Conservation (phyloP, 1,140 invertebrate genomes). For the Bombus polaris region DNA sequence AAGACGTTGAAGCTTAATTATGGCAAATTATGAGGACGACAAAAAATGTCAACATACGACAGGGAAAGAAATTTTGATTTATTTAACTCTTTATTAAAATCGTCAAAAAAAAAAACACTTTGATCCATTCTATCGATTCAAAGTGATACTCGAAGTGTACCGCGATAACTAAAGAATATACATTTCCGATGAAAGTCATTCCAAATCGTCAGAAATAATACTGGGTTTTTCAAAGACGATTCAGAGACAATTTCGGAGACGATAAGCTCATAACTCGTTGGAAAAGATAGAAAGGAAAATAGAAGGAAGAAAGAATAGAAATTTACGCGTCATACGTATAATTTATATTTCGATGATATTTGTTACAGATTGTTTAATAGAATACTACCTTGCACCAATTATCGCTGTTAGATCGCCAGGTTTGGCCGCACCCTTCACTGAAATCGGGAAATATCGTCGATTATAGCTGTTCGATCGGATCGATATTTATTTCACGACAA, state of each 20-base stretch:
- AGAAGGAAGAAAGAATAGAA: not conserved
- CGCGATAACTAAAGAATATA: no score
- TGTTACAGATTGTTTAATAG: no score
- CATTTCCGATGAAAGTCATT: no score
- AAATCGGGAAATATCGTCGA: conserved; percentile 56
- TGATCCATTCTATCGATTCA: no score
- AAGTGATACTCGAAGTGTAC: no score
- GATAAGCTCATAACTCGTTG: not conserved
- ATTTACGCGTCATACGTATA: not conserved
- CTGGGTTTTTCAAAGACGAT: no score
- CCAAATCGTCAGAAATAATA: no score
- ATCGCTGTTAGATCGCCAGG: conserved; percentile 93
- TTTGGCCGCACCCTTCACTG: conserved; percentile 89
- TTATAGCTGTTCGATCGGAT: not conserved
- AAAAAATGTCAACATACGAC: no score
- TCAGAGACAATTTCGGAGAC: no score
- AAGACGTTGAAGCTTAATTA: no score
- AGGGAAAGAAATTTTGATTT: no score
- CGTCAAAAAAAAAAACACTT: not conserved
- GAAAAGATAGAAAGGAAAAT: not conserved
- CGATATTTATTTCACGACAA: not conserved
- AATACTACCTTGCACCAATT: conserved; percentile 92
- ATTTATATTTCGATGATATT: not conserved
- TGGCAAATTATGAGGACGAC: no score
- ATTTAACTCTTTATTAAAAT: not conserved